phyloP scores from a whole-genome alignment of 2,888 invertebrate species.

The Ceriagrion tenellum region DNA sequence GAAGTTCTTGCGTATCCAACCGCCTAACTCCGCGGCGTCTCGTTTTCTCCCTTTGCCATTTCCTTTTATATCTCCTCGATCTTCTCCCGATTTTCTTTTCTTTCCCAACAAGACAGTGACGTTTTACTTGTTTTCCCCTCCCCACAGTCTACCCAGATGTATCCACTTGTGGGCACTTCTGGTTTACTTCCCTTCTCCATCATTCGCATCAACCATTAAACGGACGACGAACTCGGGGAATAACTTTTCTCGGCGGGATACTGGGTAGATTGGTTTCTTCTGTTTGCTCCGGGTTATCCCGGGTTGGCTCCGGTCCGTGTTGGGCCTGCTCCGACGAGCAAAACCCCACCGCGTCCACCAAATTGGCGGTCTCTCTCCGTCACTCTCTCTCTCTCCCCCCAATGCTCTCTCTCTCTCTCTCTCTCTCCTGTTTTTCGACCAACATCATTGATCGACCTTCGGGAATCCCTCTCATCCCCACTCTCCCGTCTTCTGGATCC shows the following conservation, averaged over 20 bases:
- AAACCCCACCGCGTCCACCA: background rate
- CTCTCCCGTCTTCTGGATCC: background rate
- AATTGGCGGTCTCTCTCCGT: background rate
- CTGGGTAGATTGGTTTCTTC: background rate
- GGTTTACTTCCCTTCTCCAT: background rate
- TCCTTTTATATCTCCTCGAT: background rate
- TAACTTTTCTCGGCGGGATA: background rate
- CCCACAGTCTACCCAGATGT: background rate
- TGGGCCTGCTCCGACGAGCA: background rate
- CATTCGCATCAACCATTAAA: background rate
- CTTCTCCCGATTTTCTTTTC: background rate
- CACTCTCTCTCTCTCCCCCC: background rate
- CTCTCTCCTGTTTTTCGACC: constrained; percentile 47
- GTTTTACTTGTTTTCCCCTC: background rate
- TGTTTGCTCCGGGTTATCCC: background rate
- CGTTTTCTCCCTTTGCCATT: background rate
- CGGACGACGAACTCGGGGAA: constrained; percentile 4
- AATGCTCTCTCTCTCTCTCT: background rate
- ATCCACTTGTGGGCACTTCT: background rate
- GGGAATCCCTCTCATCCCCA: background rate
- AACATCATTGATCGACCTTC: constrained; percentile 57
- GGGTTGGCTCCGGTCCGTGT: background rate
- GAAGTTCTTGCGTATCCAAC: background rate
- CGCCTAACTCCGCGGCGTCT: background rate
- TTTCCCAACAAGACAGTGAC: background rate